A percentile compares a stretch with the other conserved stretches of the same genome.
phyloP scores from a whole-genome alignment of 2,797 vertebrate genomes.

The Sebastes iracundus region DNA sequence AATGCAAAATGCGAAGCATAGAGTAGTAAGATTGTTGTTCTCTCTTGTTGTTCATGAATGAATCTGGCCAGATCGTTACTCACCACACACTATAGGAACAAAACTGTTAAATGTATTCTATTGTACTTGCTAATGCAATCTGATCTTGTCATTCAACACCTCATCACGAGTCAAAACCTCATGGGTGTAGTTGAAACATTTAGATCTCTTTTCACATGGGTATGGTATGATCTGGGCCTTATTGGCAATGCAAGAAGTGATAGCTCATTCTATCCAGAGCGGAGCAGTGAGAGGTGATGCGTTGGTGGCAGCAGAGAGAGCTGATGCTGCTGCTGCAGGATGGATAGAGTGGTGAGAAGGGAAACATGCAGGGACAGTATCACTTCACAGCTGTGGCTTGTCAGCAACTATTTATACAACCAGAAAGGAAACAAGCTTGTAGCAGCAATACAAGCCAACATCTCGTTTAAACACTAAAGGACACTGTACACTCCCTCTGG shows the following conservation, averaged over 20 bases:
- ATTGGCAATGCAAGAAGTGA: not conserved
- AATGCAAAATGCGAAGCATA: too few species aligned
- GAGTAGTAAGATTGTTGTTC: too few species aligned
- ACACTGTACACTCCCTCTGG: not conserved
- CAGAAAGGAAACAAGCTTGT: slow-evolving; percentile 46
- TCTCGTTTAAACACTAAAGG: not conserved
- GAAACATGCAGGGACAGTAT: slow-evolving; percentile 35
- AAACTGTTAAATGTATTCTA: not conserved
- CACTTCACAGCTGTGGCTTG: slow-evolving; percentile 56
- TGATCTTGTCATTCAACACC: slow-evolving; percentile 14
- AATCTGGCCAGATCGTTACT: too few species aligned
- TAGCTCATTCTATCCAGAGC: not conserved
- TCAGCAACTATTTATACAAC: slow-evolving; percentile 62
- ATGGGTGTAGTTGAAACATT: not conserved
- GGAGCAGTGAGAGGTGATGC: slow-evolving; percentile 11
- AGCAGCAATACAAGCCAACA: slow-evolving; percentile 7
- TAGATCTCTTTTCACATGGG: not conserved
- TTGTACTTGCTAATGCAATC: not conserved
- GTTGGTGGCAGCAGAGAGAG: slow-evolving; percentile 16
- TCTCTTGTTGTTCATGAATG: too few species aligned
- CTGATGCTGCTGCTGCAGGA: not conserved
- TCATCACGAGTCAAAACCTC: slow-evolving; percentile 6
- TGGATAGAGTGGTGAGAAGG: slow-evolving; percentile 8
- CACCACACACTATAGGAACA: too few species aligned
- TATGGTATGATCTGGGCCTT: not conserved